Percentiles rank a stretch among this genome's conserved stretches.
Evolutionary conservation across 1,140 invertebrate species (phyloP).

Genomic region (Drosophila kohkoa): DNA sequence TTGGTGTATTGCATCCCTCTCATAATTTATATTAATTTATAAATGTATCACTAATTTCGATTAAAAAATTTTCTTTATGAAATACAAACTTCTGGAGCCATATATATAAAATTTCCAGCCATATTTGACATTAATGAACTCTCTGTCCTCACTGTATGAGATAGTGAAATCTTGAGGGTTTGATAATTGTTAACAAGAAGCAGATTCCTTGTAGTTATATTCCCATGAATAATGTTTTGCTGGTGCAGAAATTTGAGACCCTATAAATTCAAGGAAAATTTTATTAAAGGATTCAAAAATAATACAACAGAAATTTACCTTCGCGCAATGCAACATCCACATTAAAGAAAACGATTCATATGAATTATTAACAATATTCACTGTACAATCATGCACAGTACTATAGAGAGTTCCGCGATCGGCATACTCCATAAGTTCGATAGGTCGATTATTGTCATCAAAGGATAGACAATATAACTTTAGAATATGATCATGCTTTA

Average conservation of each 20-base stretch:
- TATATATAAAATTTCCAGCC: not conserved
- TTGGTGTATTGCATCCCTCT: not conserved
- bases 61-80: too few species aligned
- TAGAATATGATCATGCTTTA: slow-evolving; percentile 1
- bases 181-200: not conserved
- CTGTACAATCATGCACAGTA: not conserved
- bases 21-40: not conserved
- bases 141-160: not conserved
- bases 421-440: slow-evolving; percentile 4
- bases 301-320: not conserved
- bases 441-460: not conserved
- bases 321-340: not conserved
- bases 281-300: not conserved
- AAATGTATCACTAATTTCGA: too few species aligned
- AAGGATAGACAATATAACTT: not conserved
- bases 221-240: not conserved
- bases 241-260: not conserved
- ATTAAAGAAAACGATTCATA: not conserved
- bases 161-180: not conserved
- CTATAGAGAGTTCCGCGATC: not conserved
- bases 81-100: not conserved
- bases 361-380: not conserved
- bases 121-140: not conserved
- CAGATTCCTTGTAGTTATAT: not conserved
- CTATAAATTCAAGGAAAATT: not conserved